phyloP scores from a whole-genome alignment of 1,140 invertebrate genomes.

The Zelostemma sp. region DNA sequence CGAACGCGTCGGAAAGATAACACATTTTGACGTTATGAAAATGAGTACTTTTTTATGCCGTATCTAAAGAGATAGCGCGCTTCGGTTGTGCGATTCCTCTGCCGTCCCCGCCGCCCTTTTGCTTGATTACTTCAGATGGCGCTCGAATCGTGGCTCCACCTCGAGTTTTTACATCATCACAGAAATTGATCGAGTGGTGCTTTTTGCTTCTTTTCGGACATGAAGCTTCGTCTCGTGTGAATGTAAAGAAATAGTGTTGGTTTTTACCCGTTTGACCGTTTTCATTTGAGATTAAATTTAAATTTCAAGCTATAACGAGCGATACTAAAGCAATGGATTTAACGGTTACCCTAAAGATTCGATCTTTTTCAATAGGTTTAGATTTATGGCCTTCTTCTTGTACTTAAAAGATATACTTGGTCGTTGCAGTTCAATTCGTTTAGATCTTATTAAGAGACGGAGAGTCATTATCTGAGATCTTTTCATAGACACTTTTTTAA shows the following conservation, averaged over 20 bases:
- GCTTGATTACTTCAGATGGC: neutral
- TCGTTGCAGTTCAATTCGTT: conserved; percentile 41
- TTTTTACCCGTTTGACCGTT: too few species aligned
- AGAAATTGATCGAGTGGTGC: neutral
- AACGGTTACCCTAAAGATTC: too few species aligned
- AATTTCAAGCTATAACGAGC: too few species aligned
- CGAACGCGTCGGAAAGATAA: conserved; percentile 58
- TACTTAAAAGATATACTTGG: conserved; percentile 26
- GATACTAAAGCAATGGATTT: too few species aligned
- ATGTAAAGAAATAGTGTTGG: neutral
- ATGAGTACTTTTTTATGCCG: conserved; percentile 64
- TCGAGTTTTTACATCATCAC: neutral
- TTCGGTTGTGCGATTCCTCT: conserved; percentile 39
- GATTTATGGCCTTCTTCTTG: conserved; percentile 40
- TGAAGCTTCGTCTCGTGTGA: neutral
- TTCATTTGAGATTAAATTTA: too few species aligned
- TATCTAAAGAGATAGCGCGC: conserved; percentile 59
- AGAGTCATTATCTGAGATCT: conserved; percentile 29
- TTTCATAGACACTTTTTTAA: conserved; percentile 29
- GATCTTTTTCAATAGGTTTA: conserved; percentile 34
- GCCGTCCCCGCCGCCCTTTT: conserved; percentile 21
- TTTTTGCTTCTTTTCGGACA: neutral
- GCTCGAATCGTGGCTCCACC: neutral
- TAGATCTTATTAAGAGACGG: conserved; percentile 52
- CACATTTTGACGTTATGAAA: conserved; percentile 68